These are phyloP conservation scores for Temnothorax nylanderi DNA, from an alignment of 1,140 invertebrate species.

Conservation along the genomic window DNA sequence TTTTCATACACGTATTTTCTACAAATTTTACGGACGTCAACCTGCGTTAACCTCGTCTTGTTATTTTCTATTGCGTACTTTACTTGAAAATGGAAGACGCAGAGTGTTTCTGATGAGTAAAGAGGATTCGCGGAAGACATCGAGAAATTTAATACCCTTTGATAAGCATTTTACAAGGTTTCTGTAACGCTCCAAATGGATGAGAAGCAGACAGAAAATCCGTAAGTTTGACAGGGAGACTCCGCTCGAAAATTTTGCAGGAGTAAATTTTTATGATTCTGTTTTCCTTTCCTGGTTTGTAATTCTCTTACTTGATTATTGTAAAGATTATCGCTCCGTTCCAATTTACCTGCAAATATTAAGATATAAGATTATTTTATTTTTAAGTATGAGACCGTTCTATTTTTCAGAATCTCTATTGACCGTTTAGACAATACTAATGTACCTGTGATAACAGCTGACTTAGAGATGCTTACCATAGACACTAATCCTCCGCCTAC, in stretches of 20 bases:
- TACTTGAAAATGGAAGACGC: background rate
- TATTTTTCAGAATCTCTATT: constrained; percentile 57
- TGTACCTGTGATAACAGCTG: constrained; percentile 79
- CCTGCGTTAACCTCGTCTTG: background rate
- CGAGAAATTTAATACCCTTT: background rate
- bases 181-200: constrained; percentile 56
- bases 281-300: background rate
- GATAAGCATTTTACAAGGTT: background rate
- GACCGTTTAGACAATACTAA: constrained; percentile 64
- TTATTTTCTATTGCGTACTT: too few relatives aligned
- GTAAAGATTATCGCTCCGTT: background rate
- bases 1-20: background rate
- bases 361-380: background rate
- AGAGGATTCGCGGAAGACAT: background rate
- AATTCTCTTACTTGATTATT: background rate
- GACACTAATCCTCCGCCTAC: constrained; percentile 53
- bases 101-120: background rate
- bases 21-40: background rate
- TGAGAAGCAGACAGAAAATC: constrained; percentile 26
- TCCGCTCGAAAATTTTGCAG: background rate
- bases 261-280: background rate
- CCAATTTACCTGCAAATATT: background rate
- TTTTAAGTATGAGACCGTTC: background rate
- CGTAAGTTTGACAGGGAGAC: constrained; percentile 45
- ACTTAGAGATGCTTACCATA: constrained; percentile 80